These are phyloP conservation scores for Theretra japonica DNA, from an alignment of 2,888 invertebrate species.

Conservation along the genomic window DNA sequence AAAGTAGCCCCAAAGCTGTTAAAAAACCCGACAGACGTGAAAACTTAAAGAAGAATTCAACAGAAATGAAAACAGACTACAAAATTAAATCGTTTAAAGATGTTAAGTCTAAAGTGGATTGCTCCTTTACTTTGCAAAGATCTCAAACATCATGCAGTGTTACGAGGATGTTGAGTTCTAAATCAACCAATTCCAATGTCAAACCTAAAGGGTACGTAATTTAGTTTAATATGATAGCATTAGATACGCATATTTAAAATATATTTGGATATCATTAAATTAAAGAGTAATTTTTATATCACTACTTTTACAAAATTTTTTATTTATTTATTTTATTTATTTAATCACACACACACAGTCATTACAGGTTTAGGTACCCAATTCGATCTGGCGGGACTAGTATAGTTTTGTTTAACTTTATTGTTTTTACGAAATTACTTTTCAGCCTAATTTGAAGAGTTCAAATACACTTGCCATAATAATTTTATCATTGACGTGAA, in stretches of 20 bases:
- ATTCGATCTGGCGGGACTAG: too few species aligned
- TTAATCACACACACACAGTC: too few species aligned
- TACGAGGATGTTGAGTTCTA: constrained; percentile 76
- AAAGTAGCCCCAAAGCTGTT: constrained; percentile 84
- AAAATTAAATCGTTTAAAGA: constrained; percentile 91
- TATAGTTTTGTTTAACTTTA: neutral
- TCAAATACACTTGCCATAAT: too few species aligned
- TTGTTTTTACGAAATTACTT: too few species aligned
- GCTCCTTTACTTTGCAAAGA: constrained; percentile 79
- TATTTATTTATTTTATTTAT: too few species aligned
- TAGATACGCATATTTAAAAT: neutral
- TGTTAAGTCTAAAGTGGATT: constrained; percentile 93
- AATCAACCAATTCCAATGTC: constrained; percentile 69
- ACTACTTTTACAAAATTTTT: too few species aligned
- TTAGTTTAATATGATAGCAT: neutral
- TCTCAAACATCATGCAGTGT: constrained; percentile 81
- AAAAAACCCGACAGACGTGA: constrained; percentile 91
- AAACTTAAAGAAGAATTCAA: constrained; percentile 76
- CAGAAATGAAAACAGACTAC: constrained; percentile 91
- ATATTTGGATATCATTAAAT: neutral
- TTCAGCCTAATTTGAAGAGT: too few species aligned
- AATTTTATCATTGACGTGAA: too few species aligned
- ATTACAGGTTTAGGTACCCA: too few species aligned
- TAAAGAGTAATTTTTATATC: neutral
- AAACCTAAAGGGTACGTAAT: constrained; percentile 78